Percentiles rank a stretch among this genome's conserved stretches.
Evolutionary conservation across 1,140 invertebrate species (phyloP).

Genomic region (Drosophila biarmipes): DNA sequence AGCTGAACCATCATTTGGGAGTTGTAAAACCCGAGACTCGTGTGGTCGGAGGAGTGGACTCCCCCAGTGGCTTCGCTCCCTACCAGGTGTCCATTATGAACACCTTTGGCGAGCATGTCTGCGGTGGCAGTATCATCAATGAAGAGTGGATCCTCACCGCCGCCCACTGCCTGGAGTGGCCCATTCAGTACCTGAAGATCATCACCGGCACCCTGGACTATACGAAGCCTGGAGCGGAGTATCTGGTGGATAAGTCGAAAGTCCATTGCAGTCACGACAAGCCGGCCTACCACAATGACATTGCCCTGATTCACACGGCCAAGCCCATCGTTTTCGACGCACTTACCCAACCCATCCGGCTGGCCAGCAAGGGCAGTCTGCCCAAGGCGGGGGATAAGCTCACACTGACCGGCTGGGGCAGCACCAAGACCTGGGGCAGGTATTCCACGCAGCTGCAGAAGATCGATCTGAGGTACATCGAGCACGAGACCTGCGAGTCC

Average conservation of each 20-base stretch:
- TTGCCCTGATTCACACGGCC: conserved; percentile 85
- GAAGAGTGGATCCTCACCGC: conserved; percentile 84
- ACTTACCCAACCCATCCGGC: conserved; percentile 83
- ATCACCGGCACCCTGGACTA: conserved; percentile 71
- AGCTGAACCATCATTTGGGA: conserved; percentile 39
- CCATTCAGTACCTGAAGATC: conserved; percentile 67
- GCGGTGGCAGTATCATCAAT: conserved; percentile 84
- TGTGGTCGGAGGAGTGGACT: conserved; percentile 84
- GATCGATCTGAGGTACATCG: conserved; percentile 63
- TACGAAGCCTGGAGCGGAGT: conserved; percentile 61
- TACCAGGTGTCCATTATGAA: conserved; percentile 85
- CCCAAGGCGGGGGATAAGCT: conserved; percentile 69
- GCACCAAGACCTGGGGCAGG: conserved; percentile 69
- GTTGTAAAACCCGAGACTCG: conserved; percentile 54
- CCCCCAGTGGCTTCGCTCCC: conserved; percentile 78
- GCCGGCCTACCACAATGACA: conserved; percentile 85
- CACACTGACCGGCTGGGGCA: conserved; percentile 86
- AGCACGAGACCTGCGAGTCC: conserved; percentile 46
- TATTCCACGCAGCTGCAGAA: conserved; percentile 69
- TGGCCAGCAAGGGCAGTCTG: conserved; percentile 51
- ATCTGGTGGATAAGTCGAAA: conserved; percentile 56
- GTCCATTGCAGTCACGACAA: conserved; percentile 73
- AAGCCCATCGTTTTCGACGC: conserved; percentile 83
- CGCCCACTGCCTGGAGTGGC: conserved; percentile 84
- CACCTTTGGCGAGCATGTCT: conserved; percentile 77